A percentile compares a stretch with the other conserved stretches of the same genome.
These are phyloP conservation scores for Periparus ater DNA, from an alignment of 2,797 vertebrate species.

Conservation along the genomic window DNA sequence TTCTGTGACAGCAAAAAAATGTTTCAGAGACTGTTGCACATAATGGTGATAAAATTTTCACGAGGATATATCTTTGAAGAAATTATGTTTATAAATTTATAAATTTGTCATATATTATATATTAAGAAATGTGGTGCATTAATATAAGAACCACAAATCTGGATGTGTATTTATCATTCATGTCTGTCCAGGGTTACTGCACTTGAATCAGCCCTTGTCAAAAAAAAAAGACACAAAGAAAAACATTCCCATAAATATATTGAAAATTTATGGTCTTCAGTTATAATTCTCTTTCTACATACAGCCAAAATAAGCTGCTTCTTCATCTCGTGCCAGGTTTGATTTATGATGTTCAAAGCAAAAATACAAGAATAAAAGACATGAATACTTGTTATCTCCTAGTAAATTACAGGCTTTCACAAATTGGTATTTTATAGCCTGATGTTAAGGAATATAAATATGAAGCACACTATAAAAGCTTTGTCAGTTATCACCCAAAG, in stretches of 20 bases:
- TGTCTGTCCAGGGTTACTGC: background rate
- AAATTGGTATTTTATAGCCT: conserved; percentile 17
- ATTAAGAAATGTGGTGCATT: background rate
- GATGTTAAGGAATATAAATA: conserved; percentile 25
- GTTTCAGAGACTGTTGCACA: background rate
- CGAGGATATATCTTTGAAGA: background rate
- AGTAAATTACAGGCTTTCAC: conserved; percentile 40
- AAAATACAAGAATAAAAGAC: background rate
- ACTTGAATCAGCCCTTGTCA: background rate
- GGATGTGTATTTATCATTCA: background rate
- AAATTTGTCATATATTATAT: background rate
- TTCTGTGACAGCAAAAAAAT: background rate
- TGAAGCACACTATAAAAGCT: background rate
- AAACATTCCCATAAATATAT: background rate
- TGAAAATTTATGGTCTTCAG: background rate
- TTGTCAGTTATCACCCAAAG: background rate
- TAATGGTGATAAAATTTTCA: background rate
- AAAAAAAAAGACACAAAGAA: background rate
- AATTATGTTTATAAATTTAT: background rate
- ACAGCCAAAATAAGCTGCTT: background rate
- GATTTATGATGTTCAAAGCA: conserved; percentile 12
- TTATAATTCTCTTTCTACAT: background rate
- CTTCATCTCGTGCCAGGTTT: background rate
- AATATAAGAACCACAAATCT: background rate
- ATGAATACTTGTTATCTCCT: background rate